Percentiles rank a stretch among this genome's conserved stretches.
Evolutionary conservation across 2,888 invertebrate species (phyloP).

Genomic region (Odontothrips loti): DNA sequence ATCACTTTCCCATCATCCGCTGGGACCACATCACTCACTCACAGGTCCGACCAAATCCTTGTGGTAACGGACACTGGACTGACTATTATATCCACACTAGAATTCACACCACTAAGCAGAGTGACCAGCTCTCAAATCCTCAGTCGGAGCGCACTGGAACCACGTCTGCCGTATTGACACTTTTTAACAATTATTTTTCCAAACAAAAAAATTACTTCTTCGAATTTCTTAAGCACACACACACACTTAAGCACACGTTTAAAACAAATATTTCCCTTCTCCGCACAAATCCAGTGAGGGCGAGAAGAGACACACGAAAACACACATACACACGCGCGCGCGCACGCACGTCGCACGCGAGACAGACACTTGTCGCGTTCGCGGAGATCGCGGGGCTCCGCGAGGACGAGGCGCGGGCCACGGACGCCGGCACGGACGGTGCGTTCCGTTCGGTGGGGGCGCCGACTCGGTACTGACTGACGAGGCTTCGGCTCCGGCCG

Average conservation of each 20-base stretch:
- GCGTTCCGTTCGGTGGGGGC: background rate
- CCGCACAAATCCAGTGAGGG: background rate
- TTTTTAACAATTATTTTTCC: background rate
- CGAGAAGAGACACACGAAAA: background rate
- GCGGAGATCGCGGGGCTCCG: background rate
- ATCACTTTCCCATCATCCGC: slow-evolving; percentile 8
- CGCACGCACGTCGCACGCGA: background rate
- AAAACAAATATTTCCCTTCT: background rate
- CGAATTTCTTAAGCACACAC: background rate
- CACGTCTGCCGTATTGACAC: background rate
- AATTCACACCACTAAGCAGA: background rate
- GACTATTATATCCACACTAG: background rate
- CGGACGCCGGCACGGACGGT: background rate
- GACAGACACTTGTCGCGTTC: background rate
- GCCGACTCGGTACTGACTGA: background rate
- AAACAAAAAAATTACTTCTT: background rate
- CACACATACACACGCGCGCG: background rate
- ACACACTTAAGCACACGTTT: background rate
- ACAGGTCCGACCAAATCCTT: background rate
- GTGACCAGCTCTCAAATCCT: background rate
- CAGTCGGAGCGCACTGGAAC: background rate
- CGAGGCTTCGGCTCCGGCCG: background rate
- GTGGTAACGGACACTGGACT: background rate
- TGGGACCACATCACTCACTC: background rate
- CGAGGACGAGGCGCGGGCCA: background rate